Evolutionary conservation across 2,888 invertebrate species (phyloP).

Genomic region (Drosophila ezoana): DNA sequence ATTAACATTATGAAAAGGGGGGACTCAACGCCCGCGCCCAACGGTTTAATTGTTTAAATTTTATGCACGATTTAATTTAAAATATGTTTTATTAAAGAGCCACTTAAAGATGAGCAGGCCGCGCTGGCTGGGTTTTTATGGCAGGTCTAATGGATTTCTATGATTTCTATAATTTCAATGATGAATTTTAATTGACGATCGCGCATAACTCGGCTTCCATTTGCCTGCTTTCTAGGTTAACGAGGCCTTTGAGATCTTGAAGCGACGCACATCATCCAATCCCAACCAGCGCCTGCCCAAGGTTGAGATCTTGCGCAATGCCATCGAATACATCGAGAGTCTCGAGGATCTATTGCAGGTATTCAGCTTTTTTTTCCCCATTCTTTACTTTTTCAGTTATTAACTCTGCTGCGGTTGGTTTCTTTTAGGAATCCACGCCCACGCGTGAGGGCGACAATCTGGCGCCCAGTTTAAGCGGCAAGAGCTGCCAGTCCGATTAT

Average conservation of each 20-base stretch:
- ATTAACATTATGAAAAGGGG: conserved; percentile 49
- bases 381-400: background rate
- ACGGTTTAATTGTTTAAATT: conserved; percentile 75
- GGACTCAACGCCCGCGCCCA: conserved; percentile 48
- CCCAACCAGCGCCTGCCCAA: conserved; percentile 98
- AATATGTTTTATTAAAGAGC: conserved; percentile 79
- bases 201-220: conserved; percentile 21
- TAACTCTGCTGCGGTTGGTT: conserved; percentile 1
- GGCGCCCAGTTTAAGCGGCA: conserved; percentile 81
- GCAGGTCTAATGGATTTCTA: conserved; percentile 68
- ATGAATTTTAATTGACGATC: conserved; percentile 55
- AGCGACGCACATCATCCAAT: conserved; percentile 96
- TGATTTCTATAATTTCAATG: conserved; percentile 55
- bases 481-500: conserved; percentile 84
- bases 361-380: background rate
- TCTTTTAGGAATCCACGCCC: conserved; percentile 82
- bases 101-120: conserved; percentile 58
- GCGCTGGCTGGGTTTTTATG: conserved; percentile 52
- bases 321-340: conserved; percentile 98
- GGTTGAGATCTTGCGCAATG: conserved; percentile 98
- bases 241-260: conserved; percentile 98
- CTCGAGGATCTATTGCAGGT: conserved; percentile 92
- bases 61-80: conserved; percentile 78
- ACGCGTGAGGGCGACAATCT: conserved; percentile 82
- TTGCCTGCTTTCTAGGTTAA: conserved; percentile 90